Conservation (phyloP, 2,113 vertebrate species). For the Lamprotornis superbus region DNA sequence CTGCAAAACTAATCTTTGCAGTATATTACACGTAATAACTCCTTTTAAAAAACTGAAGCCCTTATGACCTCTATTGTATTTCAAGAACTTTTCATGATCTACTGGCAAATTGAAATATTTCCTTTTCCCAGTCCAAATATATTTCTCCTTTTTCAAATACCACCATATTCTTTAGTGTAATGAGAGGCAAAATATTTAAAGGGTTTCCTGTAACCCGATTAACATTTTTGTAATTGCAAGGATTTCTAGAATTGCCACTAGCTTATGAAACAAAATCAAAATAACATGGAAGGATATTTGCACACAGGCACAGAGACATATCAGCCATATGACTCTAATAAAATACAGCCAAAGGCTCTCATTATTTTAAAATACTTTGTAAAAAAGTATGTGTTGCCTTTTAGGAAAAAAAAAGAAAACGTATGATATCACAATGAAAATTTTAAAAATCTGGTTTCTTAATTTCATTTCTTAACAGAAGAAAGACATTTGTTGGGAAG, state of each 20-base stretch:
- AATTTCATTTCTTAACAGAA: not conserved
- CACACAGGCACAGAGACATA: not conserved
- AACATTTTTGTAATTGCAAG: slow-evolving; percentile 1
- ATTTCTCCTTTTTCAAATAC: slow-evolving; percentile 6
- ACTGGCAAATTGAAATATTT: slow-evolving; percentile 58
- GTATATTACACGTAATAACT: slow-evolving; percentile 58
- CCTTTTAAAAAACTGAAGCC: slow-evolving; percentile 49
- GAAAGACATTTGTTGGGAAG: not conserved
- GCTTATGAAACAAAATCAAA: not conserved
- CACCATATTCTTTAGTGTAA: not conserved
- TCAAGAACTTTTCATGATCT: slow-evolving; percentile 36
- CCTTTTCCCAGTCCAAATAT: slow-evolving; percentile 32
- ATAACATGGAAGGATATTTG: not conserved
- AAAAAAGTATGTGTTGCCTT: not conserved
- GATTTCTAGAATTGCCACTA: not conserved
- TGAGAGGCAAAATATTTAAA: not conserved
- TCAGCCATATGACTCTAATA: not conserved
- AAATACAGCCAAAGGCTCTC: not conserved
- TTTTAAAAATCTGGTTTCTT: not conserved
- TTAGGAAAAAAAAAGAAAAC: not conserved
- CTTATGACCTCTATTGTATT: slow-evolving; percentile 40
- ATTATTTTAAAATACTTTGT: not conserved
- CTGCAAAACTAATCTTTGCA: slow-evolving; percentile 70
- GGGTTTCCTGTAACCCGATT: not conserved
- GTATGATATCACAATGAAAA: not conserved